These are phyloP conservation scores for Cryptocephalus moraei DNA, from an alignment of 2,888 invertebrate species.

Conservation along the genomic window DNA sequence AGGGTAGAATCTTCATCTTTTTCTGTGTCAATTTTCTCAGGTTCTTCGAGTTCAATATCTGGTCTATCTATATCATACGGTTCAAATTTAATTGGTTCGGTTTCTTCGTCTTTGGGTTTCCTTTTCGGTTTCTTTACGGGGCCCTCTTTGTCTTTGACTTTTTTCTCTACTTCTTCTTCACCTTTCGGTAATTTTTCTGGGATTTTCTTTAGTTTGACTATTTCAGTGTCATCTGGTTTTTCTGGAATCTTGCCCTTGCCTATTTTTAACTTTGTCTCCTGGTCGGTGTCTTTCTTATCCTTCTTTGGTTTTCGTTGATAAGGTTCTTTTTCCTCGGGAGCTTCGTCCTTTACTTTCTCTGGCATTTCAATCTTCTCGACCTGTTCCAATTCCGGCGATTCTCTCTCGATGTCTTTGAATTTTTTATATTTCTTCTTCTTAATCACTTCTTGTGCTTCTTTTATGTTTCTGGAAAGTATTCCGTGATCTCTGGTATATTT, in stretches of 20 bases:
- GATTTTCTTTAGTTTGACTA: conserved; percentile 33
- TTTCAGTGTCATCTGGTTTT: conserved; percentile 24
- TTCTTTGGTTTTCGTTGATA: conserved; percentile 14
- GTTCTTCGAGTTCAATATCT: conserved; percentile 30
- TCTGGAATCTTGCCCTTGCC: conserved; percentile 33
- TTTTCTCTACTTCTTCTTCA: conserved; percentile 8
- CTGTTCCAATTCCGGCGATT: conserved; percentile 35
- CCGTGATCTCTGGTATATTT: conserved; percentile 31
- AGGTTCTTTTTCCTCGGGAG: conserved; percentile 19
- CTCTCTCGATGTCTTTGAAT: conserved; percentile 32
- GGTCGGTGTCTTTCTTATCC: conserved; percentile 8
- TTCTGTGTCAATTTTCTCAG: conserved; percentile 31
- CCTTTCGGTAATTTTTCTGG: conserved; percentile 22
- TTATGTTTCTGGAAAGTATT: conserved; percentile 38
- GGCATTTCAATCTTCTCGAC: conserved; percentile 29
- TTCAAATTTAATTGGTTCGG: conserved; percentile 21
- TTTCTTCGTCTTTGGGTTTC: conserved; percentile 13
- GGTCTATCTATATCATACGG: conserved; percentile 31
- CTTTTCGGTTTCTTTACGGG: background rate
- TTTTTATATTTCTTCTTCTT: conserved; percentile 29
- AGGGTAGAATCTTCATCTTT: conserved; percentile 8
- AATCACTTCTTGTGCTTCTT: conserved; percentile 33
- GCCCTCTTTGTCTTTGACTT: background rate
- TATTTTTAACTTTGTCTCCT: conserved; percentile 24
- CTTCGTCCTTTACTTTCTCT: conserved; percentile 14